Conservation (phyloP, 2,113 vertebrate genomes). For the Accipiter virgatus region DNA sequence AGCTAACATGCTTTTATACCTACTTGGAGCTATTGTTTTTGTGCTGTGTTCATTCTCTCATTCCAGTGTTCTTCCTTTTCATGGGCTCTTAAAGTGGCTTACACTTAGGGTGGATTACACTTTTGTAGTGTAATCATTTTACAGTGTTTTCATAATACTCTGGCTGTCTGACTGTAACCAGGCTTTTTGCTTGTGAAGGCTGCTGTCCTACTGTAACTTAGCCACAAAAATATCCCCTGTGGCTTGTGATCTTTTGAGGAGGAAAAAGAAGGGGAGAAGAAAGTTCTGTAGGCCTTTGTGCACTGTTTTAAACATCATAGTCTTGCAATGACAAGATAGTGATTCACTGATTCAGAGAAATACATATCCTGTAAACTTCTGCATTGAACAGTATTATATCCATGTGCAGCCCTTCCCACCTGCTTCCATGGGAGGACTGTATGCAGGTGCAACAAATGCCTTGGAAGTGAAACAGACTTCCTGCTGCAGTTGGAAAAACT, state of each 20-base stretch:
- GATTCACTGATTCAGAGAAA: neutral
- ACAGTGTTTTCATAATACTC: neutral
- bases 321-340: neutral
- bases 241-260: neutral
- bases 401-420: neutral
- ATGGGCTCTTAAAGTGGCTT: neutral
- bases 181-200: neutral
- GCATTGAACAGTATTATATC: neutral
- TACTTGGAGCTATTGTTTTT: neutral
- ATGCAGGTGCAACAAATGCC: neutral
- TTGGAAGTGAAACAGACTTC: neutral
- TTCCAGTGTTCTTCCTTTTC: neutral
- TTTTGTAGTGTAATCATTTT: neutral
- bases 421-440: rapidly evolving
- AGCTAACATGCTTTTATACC: neutral
- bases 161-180: neutral
- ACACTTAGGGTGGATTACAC: neutral
- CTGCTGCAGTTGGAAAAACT: neutral
- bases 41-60: neutral
- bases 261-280: neutral
- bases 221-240: neutral
- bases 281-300: neutral
- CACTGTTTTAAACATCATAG: neutral
- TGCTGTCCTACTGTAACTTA: neutral
- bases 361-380: neutral